These are phyloP conservation scores for Falco berigora DNA, from an alignment of 2,797 vertebrate species.

Conservation along the genomic window DNA sequence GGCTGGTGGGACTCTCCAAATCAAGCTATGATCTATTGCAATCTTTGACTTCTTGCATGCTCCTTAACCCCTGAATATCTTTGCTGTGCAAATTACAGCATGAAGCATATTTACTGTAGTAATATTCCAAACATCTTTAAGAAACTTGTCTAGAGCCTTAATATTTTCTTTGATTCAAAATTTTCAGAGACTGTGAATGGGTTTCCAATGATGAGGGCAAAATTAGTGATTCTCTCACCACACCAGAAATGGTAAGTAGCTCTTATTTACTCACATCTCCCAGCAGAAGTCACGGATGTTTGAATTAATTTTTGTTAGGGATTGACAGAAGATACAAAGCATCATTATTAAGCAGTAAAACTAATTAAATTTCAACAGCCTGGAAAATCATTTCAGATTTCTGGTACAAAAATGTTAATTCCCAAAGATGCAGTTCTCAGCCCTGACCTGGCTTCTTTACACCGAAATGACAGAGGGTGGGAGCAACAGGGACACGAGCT, in stretches of 20 bases:
- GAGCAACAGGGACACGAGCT: not conserved
- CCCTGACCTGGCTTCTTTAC: not conserved
- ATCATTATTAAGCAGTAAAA: not conserved
- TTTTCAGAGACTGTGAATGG: not conserved
- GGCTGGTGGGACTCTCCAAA: not conserved
- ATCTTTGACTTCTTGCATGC: not conserved
- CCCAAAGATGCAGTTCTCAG: not conserved
- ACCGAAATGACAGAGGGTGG: not conserved
- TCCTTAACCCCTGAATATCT: not conserved
- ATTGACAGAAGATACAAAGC: not conserved
- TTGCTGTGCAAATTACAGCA: not conserved
- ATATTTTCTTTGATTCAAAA: not conserved
- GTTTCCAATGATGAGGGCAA: not conserved
- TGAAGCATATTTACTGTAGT: not conserved
- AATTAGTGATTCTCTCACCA: not conserved
- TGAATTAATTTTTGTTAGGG: not conserved
- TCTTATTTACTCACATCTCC: not conserved
- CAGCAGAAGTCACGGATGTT: not conserved
- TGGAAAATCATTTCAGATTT: conserved; percentile 17
- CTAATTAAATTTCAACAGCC: conserved; percentile 5
- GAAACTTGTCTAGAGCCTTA: too few relatives aligned
- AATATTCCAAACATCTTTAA: not conserved
- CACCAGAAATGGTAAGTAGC: not conserved
- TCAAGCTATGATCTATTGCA: not conserved
- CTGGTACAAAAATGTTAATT: not conserved